Evolutionary conservation across 1,140 invertebrate genomes (phyloP).

Genomic region (Sarcophaga peregrina): DNA sequence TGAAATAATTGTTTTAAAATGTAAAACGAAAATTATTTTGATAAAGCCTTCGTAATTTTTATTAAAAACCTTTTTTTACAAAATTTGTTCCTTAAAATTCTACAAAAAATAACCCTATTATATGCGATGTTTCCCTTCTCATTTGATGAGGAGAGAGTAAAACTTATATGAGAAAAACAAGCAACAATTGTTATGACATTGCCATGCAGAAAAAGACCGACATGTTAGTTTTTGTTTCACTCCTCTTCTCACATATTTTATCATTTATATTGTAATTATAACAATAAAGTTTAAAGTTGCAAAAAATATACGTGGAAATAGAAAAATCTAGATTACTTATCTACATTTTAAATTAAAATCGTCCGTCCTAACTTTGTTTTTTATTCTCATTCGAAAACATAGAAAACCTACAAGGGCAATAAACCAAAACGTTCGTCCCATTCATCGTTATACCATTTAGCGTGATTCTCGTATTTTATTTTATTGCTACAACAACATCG

Average conservation of each 20-base stretch:
- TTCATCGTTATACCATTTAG: neutral
- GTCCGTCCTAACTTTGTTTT: neutral
- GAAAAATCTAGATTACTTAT: too few species aligned
- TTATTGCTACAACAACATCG: neutral
- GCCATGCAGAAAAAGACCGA: neutral
- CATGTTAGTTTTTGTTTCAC: neutral
- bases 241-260: neutral
- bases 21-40: too few species aligned
- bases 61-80: too few species aligned
- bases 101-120: too few species aligned
- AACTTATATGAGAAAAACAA: constrained; percentile 14
- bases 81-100: too few species aligned
- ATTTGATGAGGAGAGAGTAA: neutral
- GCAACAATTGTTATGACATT: constrained; percentile 25
- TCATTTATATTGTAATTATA: too few species aligned
- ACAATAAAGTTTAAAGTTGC: too few species aligned
- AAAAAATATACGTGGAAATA: too few species aligned
- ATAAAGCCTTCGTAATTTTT: too few species aligned
- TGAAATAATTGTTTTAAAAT: too few species aligned
- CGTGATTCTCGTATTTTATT: neutral
- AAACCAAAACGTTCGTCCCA: neutral
- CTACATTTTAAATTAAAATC: too few species aligned
- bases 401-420: neutral
- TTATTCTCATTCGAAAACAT: neutral
- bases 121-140: too few species aligned